Evolutionary conservation across 2,113 vertebrate species (phyloP).

Genomic region (Oreochromis tanganicae): DNA sequence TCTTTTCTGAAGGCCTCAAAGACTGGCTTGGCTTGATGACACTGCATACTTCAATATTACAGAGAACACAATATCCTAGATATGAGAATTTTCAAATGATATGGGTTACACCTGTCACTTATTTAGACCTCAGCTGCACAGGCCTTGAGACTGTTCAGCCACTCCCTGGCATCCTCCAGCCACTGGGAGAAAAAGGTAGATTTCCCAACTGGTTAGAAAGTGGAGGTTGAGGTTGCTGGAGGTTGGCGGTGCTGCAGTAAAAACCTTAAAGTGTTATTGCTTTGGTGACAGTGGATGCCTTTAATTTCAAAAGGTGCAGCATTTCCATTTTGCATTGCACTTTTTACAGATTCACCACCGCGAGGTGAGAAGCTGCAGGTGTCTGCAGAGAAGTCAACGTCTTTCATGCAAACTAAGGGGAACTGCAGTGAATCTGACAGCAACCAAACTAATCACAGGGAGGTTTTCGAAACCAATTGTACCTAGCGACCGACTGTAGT

Average conservation of each 20-base stretch:
- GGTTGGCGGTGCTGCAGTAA: not conserved
- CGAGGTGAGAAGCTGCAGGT: not conserved
- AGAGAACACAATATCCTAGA: not conserved
- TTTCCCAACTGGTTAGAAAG: not conserved
- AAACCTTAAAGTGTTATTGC: not conserved
- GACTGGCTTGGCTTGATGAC: not conserved
- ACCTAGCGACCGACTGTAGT: not conserved
- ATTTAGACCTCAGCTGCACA: not conserved
- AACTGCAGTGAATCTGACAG: not conserved
- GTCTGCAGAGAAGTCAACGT: not conserved
- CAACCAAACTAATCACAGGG: not conserved
- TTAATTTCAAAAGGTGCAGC: not conserved
- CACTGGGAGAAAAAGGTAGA: not conserved
- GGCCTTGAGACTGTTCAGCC: not conserved
- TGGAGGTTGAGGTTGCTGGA: not conserved
- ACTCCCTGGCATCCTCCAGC: not conserved
- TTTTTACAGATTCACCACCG: not conserved
- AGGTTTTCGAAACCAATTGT: not conserved
- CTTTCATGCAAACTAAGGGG: not conserved
- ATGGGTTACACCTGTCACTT: not conserved
- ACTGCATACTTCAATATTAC: not conserved
- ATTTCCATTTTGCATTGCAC: not conserved
- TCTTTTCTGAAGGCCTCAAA: not conserved
- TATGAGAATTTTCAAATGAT: not conserved
- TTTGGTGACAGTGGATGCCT: not conserved